phyloP scores from a whole-genome alignment of 2,888 invertebrate species.

The Timema podura region DNA sequence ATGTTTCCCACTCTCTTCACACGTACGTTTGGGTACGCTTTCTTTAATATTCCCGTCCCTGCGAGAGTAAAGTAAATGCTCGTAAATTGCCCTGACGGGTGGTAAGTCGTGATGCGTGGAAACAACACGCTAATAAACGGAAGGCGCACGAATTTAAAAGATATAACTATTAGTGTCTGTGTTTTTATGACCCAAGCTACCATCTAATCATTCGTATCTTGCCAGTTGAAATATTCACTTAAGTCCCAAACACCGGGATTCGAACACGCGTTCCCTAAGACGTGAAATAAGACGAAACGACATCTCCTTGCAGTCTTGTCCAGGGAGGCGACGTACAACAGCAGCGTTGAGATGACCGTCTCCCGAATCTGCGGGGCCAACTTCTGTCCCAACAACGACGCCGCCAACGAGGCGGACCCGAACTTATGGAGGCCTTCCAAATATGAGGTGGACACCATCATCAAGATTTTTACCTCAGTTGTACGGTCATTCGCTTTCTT shows the following conservation, averaged over 20 bases:
- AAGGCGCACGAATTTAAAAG: neutral
- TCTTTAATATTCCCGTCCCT: too few relatives aligned
- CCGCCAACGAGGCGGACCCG: neutral
- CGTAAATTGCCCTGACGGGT: too few relatives aligned
- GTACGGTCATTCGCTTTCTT: slow-evolving; percentile 4
- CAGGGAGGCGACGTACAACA: neutral
- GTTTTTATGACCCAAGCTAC: too few relatives aligned
- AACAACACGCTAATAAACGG: neutral
- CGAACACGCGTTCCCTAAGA: too few relatives aligned
- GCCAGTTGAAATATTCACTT: too few relatives aligned
- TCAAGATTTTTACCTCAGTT: slow-evolving; percentile 6
- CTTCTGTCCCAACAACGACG: neutral
- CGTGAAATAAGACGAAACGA: too few relatives aligned
- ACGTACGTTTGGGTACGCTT: too few relatives aligned
- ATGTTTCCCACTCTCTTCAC: too few relatives aligned
- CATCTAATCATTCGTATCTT: too few relatives aligned
- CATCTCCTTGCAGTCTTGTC: neutral
- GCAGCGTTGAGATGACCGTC: neutral
- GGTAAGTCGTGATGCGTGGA: neutral
- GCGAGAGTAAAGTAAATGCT: too few relatives aligned
- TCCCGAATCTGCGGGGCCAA: neutral
- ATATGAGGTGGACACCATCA: neutral
- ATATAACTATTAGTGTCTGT: neutral
- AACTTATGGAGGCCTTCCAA: neutral
- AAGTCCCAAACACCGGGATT: too few relatives aligned